These are phyloP conservation scores for Otus scops DNA, from an alignment of 2,797 vertebrate species.

Conservation along the genomic window DNA sequence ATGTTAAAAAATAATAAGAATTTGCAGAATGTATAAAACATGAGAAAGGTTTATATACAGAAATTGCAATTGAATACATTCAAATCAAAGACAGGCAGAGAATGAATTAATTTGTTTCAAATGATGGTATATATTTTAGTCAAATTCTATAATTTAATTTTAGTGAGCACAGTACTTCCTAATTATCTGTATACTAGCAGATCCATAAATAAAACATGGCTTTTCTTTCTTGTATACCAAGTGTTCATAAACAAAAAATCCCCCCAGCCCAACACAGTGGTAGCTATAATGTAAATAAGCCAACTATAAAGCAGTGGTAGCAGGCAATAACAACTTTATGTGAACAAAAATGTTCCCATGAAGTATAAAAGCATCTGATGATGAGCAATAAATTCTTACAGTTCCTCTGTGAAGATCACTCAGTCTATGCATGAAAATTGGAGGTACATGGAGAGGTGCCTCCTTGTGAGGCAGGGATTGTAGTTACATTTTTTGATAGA, in stretches of 20 bases:
- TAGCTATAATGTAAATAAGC: not conserved
- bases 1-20: not conserved
- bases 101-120: slow-evolving; percentile 17
- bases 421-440: not conserved
- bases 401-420: not conserved
- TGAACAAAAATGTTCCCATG: not conserved
- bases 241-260: not conserved
- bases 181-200: not conserved
- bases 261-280: not conserved
- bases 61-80: slow-evolving; percentile 35
- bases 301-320: not conserved
- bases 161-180: not conserved
- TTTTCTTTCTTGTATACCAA: not conserved
- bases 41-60: slow-evolving; percentile 13
- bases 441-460: not conserved
- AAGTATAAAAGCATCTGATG: not conserved
- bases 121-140: not conserved
- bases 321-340: not conserved
- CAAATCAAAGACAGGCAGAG: slow-evolving; percentile 20
- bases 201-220: not conserved
- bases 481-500: not conserved
- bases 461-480: not conserved
- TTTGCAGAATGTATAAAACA: slow-evolving; percentile 43
- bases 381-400: not conserved
- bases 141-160: slow-evolving; percentile 29